These are phyloP conservation scores for Cotesia chilonis DNA, from an alignment of 1,140 invertebrate species.

Conservation along the genomic window DNA sequence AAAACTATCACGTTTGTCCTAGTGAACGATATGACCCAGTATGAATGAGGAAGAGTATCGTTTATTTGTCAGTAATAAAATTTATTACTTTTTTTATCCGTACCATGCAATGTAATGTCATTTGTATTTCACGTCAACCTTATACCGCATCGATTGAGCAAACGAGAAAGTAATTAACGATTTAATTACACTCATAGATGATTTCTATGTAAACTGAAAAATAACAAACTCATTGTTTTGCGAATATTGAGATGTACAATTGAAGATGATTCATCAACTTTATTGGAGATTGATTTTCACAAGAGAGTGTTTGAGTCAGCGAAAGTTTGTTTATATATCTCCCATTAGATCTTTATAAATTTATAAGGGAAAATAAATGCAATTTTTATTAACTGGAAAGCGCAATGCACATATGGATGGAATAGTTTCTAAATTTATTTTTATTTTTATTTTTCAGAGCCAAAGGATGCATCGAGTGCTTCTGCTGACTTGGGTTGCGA, in stretches of 20 bases:
- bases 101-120: not conserved
- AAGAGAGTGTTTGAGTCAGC: not conserved
- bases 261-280: not conserved
- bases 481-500: constrained; percentile 52
- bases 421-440: not conserved
- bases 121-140: not conserved
- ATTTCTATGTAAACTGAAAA: too few species aligned
- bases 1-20: constrained; percentile 28
- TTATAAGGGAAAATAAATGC: not conserved
- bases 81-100: not conserved
- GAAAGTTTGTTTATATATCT: not conserved
- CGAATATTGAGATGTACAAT: not conserved
- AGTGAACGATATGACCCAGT: constrained; percentile 17
- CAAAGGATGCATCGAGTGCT: constrained; percentile 57
- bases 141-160: too few species aligned
- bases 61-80: not conserved
- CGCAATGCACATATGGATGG: not conserved
- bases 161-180: too few species aligned
- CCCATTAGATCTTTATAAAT: not conserved
- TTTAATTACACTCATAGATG: too few species aligned
- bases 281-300: constrained; percentile 1
- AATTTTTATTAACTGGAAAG: constrained; percentile 1
- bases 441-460: constrained; percentile 30
- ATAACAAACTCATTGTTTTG: too few species aligned
- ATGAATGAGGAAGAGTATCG: constrained; percentile 12